Evolutionary conservation across 92 coral and sea anemone species (phyloP).

Genomic region (Montipora capitata): DNA sequence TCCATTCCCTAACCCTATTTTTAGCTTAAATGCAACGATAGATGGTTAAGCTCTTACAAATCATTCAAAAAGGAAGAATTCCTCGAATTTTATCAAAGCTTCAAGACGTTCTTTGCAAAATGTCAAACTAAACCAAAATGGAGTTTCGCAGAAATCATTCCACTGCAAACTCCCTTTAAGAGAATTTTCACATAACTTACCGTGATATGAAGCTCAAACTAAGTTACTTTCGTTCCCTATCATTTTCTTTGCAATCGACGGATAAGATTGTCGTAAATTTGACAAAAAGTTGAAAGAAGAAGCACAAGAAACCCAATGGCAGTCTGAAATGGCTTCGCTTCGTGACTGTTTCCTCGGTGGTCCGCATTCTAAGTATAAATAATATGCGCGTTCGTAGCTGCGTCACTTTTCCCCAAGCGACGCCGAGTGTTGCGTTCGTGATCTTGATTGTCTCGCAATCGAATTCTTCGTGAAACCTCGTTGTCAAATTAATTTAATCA

Average conservation of each 20-base stretch:
- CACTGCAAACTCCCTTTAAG: slow-evolving; percentile 16
- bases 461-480: slow-evolving; percentile 61
- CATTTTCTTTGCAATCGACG: slow-evolving; percentile 31
- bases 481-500: slow-evolving; percentile 74
- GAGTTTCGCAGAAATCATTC: slow-evolving; percentile 71
- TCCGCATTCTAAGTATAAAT: slow-evolving; percentile 94
- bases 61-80: slow-evolving; percentile 24
- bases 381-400: slow-evolving; percentile 93
- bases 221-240: slow-evolving; percentile 43
- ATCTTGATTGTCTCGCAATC: slow-evolving; percentile 78
- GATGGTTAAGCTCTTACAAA: slow-evolving; percentile 81
- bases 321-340: slow-evolving; percentile 82
- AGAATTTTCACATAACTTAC: slow-evolving; percentile 44
- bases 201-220: slow-evolving; percentile 59
- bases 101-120: slow-evolving; percentile 79
- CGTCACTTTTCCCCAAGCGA: slow-evolving; percentile 99
- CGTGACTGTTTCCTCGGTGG: slow-evolving; percentile 97
- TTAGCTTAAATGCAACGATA: slow-evolving; percentile 60
- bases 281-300: slow-evolving; percentile 82
- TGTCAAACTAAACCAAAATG: slow-evolving; percentile 84
- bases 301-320: slow-evolving; percentile 98
- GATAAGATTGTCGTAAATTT: slow-evolving; percentile 39
- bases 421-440: slow-evolving; percentile 82
- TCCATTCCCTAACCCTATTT: not conserved
- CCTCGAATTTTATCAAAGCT: slow-evolving; percentile 25